Evolutionary conservation across 35 echinoderm and acorn worm genomes (phyloP).

Genomic region (Chiridota heheva): DNA sequence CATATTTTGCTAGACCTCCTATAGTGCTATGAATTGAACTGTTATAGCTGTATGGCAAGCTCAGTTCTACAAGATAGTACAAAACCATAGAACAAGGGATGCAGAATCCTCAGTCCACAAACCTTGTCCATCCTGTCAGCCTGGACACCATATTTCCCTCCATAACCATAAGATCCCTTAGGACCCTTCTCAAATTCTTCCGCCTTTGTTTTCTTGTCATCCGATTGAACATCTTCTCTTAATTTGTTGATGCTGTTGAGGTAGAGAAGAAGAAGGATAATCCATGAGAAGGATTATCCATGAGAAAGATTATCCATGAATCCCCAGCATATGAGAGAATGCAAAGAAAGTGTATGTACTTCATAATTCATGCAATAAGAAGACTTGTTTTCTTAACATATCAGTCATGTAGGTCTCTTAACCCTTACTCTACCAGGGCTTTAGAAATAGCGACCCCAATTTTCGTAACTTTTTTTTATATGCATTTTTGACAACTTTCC

Average conservation of each 20-base stretch:
- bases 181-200: conserved; percentile 70
- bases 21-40: too few relatives aligned
- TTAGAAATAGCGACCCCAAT: not conserved
- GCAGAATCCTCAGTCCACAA: too few relatives aligned
- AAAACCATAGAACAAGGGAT: too few relatives aligned
- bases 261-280: not conserved
- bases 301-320: not conserved
- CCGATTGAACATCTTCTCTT: conserved; percentile 66
- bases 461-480: too few relatives aligned
- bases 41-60: too few relatives aligned
- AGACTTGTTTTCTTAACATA: not conserved
- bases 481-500: too few relatives aligned
- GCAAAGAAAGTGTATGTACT: not conserved
- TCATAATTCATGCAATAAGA: not conserved
- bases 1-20: too few relatives aligned
- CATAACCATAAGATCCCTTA: conserved; percentile 94
- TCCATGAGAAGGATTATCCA: not conserved
- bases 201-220: conserved; percentile 71
- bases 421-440: too few relatives aligned
- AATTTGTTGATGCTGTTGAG: conserved; percentile 64
- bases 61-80: too few relatives aligned
- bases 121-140: conserved; percentile 98
- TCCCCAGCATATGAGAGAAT: too few relatives aligned
- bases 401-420: not conserved
- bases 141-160: conserved; percentile 95